phyloP scores from a whole-genome alignment of 2,888 invertebrate species.

The Podotricha telesiphe region DNA sequence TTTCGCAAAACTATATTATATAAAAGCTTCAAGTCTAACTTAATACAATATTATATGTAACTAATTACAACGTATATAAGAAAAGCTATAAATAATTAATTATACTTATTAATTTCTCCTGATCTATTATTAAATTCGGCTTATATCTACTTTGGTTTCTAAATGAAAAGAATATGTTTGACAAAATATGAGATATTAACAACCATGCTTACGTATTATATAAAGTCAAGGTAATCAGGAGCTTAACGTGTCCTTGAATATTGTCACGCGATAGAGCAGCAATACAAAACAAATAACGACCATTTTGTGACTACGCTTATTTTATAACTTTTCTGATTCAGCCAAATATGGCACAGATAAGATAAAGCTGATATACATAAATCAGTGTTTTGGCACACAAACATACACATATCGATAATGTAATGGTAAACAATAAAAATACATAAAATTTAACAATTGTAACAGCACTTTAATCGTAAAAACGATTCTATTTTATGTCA shows the following conservation, averaged over 20 bases:
- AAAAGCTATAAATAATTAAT: constrained; percentile 16
- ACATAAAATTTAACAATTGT: neutral
- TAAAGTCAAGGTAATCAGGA: constrained; percentile 45
- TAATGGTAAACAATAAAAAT: neutral
- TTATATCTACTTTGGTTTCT: constrained; percentile 1
- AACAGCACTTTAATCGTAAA: neutral
- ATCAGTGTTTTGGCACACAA: constrained; percentile 41
- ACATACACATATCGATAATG: constrained; percentile 26
- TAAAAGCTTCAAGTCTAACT: constrained; percentile 18
- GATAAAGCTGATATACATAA: constrained; percentile 20
- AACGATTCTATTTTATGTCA: neutral
- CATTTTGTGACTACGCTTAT: constrained; percentile 20
- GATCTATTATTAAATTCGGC: constrained; percentile 18
- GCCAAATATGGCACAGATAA: constrained; percentile 18
- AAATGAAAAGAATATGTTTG: constrained; percentile 10
- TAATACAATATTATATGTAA: constrained; percentile 23
- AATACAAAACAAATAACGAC: constrained; percentile 42
- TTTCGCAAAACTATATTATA: constrained; percentile 32
- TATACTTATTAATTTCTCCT: neutral
- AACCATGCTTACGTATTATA: constrained; percentile 31
- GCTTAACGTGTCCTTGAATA: constrained; percentile 45
- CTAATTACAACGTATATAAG: constrained; percentile 15
- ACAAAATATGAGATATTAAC: constrained; percentile 9
- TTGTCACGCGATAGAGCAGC: constrained; percentile 50
- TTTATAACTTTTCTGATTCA: constrained; percentile 16